Base-by-base conservation (phyloP, 2,113 vertebrate species). In the Triplophysa rosa region DNA sequence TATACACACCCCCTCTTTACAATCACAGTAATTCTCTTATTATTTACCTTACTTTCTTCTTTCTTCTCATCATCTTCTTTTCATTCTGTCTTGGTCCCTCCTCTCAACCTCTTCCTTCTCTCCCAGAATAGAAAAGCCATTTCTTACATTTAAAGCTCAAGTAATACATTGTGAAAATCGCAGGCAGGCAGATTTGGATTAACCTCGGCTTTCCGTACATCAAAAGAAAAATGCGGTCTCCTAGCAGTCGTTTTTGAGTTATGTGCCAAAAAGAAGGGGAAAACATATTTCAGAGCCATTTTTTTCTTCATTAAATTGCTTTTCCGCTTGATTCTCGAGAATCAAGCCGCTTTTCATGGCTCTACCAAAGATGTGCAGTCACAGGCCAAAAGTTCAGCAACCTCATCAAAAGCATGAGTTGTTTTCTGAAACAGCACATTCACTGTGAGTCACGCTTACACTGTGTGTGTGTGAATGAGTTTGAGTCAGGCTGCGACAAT, bases 281-380 rank as follows among this genome's bases (percentile, higher is more conserved):
- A 61, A 80, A 26, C 26, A 45, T 23, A 80, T 81, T 64, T 75
- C 69, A 29, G 64, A 64, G 62, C 3, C 40, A 58, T 62, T 29
- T 74, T 83, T 79, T 79, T 68, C n/a, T n/a, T 45, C 54, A 75
- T 83, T 73, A 83, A 83, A 83, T 76, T 79, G 82, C 77, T 83
- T 83, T 83, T 79, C 77, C 70, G 67, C 76, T 59, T 67, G 70
- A 79, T 78, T 68, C 54, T 64, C 52, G 42, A 62, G 68, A 78
- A 63, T 78, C 81, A 82, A 70, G 61, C 49, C 45, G 56, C 77
- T 67, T 78, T 78, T 82, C 81, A 79, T 78, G 81, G 67, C 63
- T 42, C 54, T 40, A 67, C 29, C 76, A 67, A 79, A 83, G 82
- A 76, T 75, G 82, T 75, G 82, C 70, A 74, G 70, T 80, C 65